These are phyloP conservation scores for Autographa gamma DNA, from an alignment of 2,888 invertebrate genomes.

Conservation along the genomic window DNA sequence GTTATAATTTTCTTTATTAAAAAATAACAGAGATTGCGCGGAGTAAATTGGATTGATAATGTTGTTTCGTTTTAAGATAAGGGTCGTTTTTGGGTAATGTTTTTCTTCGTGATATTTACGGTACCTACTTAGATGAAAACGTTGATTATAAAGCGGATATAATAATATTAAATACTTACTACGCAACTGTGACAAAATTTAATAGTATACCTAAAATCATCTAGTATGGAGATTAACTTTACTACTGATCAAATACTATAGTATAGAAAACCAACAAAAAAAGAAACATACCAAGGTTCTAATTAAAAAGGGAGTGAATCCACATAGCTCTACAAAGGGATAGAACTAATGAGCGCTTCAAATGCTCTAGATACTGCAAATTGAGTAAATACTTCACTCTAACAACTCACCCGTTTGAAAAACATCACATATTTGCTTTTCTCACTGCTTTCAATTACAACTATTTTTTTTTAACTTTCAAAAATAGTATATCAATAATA, in stretches of 20 bases:
- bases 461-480: no score
- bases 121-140: background rate
- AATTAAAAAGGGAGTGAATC: constrained; percentile 5
- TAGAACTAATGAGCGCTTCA: background rate
- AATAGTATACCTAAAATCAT: no score
- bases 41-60: constrained; percentile 23
- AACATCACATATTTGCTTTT: no score
- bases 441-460: background rate
- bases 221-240: no score
- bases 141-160: background rate
- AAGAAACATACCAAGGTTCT: background rate
- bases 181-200: background rate
- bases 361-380: background rate
- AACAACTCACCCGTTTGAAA: background rate
- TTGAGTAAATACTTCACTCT: background rate
- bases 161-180: background rate
- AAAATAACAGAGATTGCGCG: constrained; percentile 52
- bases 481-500: no score
- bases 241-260: no score
- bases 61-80: constrained; percentile 23
- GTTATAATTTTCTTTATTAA: constrained; percentile 59
- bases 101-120: background rate
- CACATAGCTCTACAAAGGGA: background rate
- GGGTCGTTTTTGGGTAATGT: background rate
- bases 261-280: no score